Percentiles rank a stretch among this genome's conserved stretches.
These are phyloP conservation scores for Hippocampus zosterae DNA, from an alignment of 2,113 vertebrate genomes.

Conservation along the genomic window DNA sequence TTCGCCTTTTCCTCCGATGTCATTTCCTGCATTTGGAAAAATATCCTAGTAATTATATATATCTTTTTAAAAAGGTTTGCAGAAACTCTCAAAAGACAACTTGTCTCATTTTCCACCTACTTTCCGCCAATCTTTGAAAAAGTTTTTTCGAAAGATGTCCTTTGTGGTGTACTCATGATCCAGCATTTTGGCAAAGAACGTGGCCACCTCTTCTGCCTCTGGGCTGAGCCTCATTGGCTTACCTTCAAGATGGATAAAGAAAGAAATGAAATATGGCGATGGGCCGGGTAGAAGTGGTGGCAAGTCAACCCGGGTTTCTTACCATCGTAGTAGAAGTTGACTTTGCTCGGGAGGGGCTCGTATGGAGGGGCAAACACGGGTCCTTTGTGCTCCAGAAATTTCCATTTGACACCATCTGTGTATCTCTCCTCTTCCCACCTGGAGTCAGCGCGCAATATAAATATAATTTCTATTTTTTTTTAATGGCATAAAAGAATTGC, in stretches of 20 bases:
- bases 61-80: no score
- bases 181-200: slow-evolving; percentile 98
- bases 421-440: slow-evolving; percentile 99
- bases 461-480: no score
- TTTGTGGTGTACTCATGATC: slow-evolving; percentile 98
- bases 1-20: slow-evolving; percentile 84
- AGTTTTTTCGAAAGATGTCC: slow-evolving; percentile 97
- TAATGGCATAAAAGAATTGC: not conserved
- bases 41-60: not conserved
- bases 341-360: slow-evolving; percentile 85
- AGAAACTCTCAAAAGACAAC: not conserved
- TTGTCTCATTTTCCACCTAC: slow-evolving; percentile 50
- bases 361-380: slow-evolving; percentile 95
- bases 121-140: slow-evolving; percentile 98
- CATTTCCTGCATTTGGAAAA: slow-evolving; percentile 82
- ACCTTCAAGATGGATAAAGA: slow-evolving; percentile 64
- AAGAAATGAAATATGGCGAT: not conserved
- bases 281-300: not conserved
- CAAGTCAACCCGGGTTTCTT: slow-evolving; percentile 25
- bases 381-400: slow-evolving; percentile 96
- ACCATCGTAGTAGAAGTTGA: slow-evolving; percentile 97
- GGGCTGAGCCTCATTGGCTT: slow-evolving; percentile 89
- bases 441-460: slow-evolving; percentile 35
- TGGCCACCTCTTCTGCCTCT: slow-evolving; percentile 93
- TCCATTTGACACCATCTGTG: slow-evolving; percentile 95